Conservation (phyloP, 37 sponge, comb jelly and placozoan species). For the Aplysina aerophoba region DNA sequence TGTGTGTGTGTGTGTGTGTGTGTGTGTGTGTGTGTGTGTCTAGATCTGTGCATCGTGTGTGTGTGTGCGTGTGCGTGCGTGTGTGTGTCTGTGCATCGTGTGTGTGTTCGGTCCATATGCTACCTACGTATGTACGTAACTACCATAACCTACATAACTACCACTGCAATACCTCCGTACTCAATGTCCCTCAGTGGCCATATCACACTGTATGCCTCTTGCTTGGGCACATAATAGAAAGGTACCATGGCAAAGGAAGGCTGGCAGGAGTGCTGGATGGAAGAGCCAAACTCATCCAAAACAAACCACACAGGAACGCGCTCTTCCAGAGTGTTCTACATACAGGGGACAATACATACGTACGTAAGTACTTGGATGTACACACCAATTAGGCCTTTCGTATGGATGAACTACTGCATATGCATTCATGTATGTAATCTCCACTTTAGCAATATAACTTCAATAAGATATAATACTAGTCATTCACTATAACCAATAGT, state of each 20-base stretch:
- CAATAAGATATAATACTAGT: too few relatives aligned
- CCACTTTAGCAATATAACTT: too few relatives aligned
- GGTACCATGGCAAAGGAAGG: conserved; percentile 84
- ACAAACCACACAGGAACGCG: conserved; percentile 86
- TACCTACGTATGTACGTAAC: neutral
- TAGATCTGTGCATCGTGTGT: neutral
- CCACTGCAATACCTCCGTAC: too few relatives aligned
- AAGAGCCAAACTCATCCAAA: conserved; percentile 90
- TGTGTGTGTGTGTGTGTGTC: neutral
- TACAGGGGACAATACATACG: neutral
- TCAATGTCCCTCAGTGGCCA: conserved; percentile 82
- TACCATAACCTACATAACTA: too few relatives aligned
- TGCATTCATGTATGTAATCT: too few relatives aligned
- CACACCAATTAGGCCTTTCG: too few relatives aligned
- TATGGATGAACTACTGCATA: neutral
- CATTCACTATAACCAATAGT: too few relatives aligned
- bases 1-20: neutral
- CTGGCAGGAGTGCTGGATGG: conserved; percentile 64
- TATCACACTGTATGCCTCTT: conserved; percentile 68
- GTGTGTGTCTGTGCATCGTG: neutral
- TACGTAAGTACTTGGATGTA: too few relatives aligned
- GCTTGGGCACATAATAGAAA: conserved; percentile 72
- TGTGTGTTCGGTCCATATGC: neutral
- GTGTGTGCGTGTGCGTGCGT: neutral
- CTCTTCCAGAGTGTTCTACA: conserved; percentile 32